Evolutionary conservation across 2,888 invertebrate species (phyloP), one percentile per base, ranked within the genome.

Genomic region (Smittia sp.): DNA sequence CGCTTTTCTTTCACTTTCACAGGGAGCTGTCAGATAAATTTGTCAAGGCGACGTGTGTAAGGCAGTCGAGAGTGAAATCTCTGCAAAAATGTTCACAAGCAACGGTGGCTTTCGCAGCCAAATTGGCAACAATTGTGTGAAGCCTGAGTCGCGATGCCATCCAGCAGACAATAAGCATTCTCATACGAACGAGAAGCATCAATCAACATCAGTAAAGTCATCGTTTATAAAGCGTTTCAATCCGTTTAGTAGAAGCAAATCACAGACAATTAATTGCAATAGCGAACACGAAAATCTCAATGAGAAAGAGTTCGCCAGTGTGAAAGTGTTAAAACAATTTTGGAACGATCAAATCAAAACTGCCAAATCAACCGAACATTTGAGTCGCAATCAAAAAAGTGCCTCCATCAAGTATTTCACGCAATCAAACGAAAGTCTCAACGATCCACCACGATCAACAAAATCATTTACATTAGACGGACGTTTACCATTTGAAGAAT

Each of bases 271-370:
- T 39, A 67, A 38, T 13, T 32, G 20, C 15, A 67, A 22, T 1
- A 65, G 20, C 27, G 46, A 22, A 62, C 22, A 54, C 1, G 38
- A 58, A 69, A 39, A 18, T 69, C 54, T 27, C 13, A 39, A 22
- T 54, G 69, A 72, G 58, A 75, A 76, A 13, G 80, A 82, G 18
- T 80, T 79, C 77, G 80, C 78, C 11, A 81, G 82, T 27, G 82
- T 82, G 25, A 81, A 82, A 76, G 79, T 79, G 1, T 75, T 82
- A 66, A 80, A 79, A 27, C 76, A 81, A 76, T 78, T 82, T 75
- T 82, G 82, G 82, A 81, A 81, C 76, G 80, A 79, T 75, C 80
- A 81, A 65, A 82, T 82, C 24, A 75, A 58, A 27, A 69, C 62
- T 74, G 63, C 62, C 24, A 69, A 32, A 41, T 65, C 39, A 32